Base-by-base conservation (phyloP, 1,140 invertebrate species). In the Chironomus striatipennis region DNA sequence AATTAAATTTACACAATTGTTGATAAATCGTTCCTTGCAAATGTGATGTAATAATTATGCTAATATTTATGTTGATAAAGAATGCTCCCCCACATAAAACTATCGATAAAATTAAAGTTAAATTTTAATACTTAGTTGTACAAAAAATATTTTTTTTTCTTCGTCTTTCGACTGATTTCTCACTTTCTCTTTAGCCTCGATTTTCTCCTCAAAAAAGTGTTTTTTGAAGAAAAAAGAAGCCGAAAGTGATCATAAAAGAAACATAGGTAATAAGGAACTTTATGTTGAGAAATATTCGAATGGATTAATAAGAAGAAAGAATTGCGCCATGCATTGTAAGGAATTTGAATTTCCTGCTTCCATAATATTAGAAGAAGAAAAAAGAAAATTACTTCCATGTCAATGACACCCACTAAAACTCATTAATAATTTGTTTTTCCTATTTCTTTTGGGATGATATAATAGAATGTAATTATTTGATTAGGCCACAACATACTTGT, bases 151-250 rank as follows among this genome's bases (percentile, higher is more conserved):
- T 5, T 2, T 34, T 34, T 34, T 34, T 34, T 34, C 24, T 34
- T 57, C 12, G 47, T 57, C n/a, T 57, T 47, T 57, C n/a, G 47
- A 57, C 12, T 57, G 47, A 34, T 57, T 70, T 70, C 65, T 70
- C 65, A 70, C 65, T 70, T 70, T 70, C 65, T 70, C 65, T 70
- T 70, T 70, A 70, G 65, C 65, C 17, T 70, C 65, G 20, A 70
- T 70, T 70, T 70, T 20, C 20, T 70, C 47, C 47, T n/a, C 47
- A n/a, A 57, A 57, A 57, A 57, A 47, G 24, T 34, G 24, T 34
- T 34, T 34, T 34, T 34, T 34, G 24, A 34, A 34, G 24, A 34
- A 57, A 57, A 67, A 70, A 70, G 20, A 20, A 20, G 65, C 65
- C 65, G 65, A 70, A 70, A 70, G 18, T n/a, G 47, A 57, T 57